These are phyloP conservation scores for Muscina levida DNA, from an alignment of 2,888 invertebrate species.

Conservation along the genomic window DNA sequence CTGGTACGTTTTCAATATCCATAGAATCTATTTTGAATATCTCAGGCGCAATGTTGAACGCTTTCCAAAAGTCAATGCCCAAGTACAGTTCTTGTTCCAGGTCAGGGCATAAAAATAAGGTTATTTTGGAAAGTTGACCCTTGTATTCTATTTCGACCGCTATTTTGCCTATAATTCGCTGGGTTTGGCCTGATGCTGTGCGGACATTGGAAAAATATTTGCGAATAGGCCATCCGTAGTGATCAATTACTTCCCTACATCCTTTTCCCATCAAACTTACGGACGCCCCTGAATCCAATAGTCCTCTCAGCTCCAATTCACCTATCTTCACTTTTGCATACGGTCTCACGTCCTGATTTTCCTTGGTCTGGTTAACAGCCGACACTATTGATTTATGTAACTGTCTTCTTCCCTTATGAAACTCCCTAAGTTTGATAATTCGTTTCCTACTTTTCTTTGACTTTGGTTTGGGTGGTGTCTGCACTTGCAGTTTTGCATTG, in stretches of 20 bases:
- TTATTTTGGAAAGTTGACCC: not conserved
- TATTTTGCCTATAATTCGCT: conserved; percentile 31
- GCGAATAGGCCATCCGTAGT: not conserved
- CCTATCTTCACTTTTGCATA: not conserved
- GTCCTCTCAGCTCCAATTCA: not conserved
- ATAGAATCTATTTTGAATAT: not conserved
- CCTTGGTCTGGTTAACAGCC: not conserved
- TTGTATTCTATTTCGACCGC: not conserved
- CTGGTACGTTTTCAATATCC: not conserved
- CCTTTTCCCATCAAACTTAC: conserved; percentile 19
- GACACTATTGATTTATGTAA: not conserved
- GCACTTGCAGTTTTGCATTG: not conserved
- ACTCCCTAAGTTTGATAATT: not conserved
- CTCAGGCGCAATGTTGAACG: conserved; percentile 15
- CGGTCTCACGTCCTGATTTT: not conserved
- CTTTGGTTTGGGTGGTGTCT: too few species aligned
- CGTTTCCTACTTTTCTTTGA: not conserved
- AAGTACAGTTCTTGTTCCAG: conserved; percentile 38
- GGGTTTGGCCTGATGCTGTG: conserved; percentile 11
- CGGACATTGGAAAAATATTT: not conserved
- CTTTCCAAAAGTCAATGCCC: conserved; percentile 28
- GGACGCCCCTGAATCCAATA: conserved; percentile 1
- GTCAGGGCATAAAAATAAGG: conserved; percentile 23
- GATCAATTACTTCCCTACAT: conserved; percentile 25
- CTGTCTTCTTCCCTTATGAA: not conserved